These are phyloP conservation scores for Lepidostoma basale DNA, from an alignment of 1,140 invertebrate species.

Conservation along the genomic window DNA sequence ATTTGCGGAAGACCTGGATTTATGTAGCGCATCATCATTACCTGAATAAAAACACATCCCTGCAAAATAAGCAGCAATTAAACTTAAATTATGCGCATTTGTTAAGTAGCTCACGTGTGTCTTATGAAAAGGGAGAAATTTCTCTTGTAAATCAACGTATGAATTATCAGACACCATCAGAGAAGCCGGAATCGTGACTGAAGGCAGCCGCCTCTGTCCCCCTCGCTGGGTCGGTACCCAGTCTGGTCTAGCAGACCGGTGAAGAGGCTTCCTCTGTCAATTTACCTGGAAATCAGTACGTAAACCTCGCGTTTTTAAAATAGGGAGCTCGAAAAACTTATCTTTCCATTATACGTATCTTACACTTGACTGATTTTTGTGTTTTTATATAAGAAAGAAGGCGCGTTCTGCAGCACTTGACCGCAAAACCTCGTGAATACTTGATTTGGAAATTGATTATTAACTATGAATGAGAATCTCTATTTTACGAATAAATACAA, in stretches of 20 bases:
- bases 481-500: no score
- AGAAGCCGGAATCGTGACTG: background rate
- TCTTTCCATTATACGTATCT: slow-evolving; percentile 7
- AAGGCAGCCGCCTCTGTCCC: background rate
- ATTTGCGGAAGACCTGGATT: slow-evolving; percentile 11
- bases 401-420: background rate
- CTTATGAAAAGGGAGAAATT: slow-evolving; percentile 14
- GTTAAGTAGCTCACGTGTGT: background rate
- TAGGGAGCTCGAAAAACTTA: background rate
- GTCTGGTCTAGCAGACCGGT: background rate
- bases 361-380: background rate
- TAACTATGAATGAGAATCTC: no score
- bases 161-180: background rate
- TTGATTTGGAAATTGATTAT: no score
- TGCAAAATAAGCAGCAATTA: slow-evolving; percentile 23
- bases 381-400: background rate
- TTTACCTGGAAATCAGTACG: background rate
- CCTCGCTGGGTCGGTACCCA: background rate
- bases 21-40: slow-evolving; percentile 22
- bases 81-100: slow-evolving; percentile 20
- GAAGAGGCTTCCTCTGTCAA: background rate
- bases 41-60: background rate
- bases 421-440: no score
- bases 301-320: background rate
- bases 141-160: background rate